These are phyloP conservation scores for Serranus cabrilla DNA, from an alignment of 2,797 vertebrate species.

Conservation along the genomic window DNA sequence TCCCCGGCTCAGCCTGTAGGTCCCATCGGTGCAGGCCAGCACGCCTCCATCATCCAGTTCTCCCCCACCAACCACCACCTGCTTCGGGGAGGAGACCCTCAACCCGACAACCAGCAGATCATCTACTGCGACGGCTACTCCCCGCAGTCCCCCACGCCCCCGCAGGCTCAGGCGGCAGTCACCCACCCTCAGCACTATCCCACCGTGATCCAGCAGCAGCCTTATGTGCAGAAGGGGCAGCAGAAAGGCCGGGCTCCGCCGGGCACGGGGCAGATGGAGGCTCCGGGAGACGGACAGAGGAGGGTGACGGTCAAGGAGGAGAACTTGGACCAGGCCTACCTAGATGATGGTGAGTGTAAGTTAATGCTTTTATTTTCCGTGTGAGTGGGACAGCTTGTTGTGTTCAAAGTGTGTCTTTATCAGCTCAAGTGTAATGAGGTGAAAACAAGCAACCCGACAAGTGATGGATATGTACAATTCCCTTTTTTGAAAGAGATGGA, in stretches of 20 bases:
- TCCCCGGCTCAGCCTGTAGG: slow-evolving; percentile 88
- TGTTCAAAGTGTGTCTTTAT: not conserved
- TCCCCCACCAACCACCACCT: slow-evolving; percentile 93
- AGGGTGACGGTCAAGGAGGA: slow-evolving; percentile 97
- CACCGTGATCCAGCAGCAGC: slow-evolving; percentile 96
- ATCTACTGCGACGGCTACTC: slow-evolving; percentile 94
- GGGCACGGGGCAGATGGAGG: slow-evolving; percentile 68
- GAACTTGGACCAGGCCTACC: slow-evolving; percentile 98
- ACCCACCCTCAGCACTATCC: slow-evolving; percentile 87
- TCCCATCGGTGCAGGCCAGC: slow-evolving; percentile 81
- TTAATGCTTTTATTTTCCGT: slow-evolving; percentile 67
- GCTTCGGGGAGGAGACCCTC: slow-evolving; percentile 88
- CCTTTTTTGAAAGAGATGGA: slow-evolving; percentile 34
- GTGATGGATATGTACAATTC: slow-evolving; percentile 45
- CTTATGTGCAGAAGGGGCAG: slow-evolving; percentile 75
- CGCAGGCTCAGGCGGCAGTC: slow-evolving; percentile 53
- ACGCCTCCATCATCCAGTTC: slow-evolving; percentile 90
- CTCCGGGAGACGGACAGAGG: slow-evolving; percentile 87
- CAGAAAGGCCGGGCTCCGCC: slow-evolving; percentile 74
- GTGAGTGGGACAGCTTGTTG: slow-evolving; percentile 26
- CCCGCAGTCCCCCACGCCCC: slow-evolving; percentile 79
- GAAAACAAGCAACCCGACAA: not conserved
- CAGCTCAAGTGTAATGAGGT: not conserved
- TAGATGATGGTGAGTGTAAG: slow-evolving; percentile 96
- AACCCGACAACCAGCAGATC: slow-evolving; percentile 88